phyloP scores from a whole-genome alignment of 2,113 vertebrate genomes.

The Solea senegalensis region DNA sequence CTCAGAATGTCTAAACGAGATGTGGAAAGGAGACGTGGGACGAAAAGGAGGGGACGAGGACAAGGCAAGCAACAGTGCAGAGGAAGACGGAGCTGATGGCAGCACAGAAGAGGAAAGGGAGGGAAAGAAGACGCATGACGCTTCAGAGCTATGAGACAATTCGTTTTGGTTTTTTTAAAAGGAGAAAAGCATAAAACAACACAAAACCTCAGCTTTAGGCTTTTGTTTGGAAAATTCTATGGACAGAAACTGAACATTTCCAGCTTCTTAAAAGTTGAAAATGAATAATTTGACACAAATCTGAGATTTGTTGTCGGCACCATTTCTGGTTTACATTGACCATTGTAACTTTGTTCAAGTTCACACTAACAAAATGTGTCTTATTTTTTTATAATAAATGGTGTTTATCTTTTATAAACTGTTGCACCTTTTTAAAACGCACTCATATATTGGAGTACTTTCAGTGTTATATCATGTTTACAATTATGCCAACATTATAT shows the following conservation, averaged over 20 bases:
- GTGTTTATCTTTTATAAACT: slow-evolving; percentile 7
- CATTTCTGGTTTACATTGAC: too few species aligned
- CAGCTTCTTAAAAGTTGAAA: too few species aligned
- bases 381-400: not conserved
- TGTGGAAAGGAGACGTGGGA: slow-evolving; percentile 82
- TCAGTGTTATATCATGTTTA: slow-evolving; percentile 21
- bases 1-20: slow-evolving; percentile 84
- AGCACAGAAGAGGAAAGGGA: not conserved
- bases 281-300: too few species aligned
- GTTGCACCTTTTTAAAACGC: slow-evolving; percentile 22
- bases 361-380: not conserved
- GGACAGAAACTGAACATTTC: not conserved
- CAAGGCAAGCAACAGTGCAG: not conserved
- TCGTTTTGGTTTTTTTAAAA: too few species aligned
- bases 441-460: not conserved
- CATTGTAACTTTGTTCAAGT: too few species aligned
- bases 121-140: slow-evolving; percentile 63
- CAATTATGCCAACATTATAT: not conserved
- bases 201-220: slow-evolving; percentile 17
- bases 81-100: not conserved
- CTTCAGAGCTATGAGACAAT: slow-evolving; percentile 80
- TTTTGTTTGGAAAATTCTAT: not conserved
- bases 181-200: slow-evolving; percentile 17
- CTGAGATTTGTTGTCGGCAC: too few species aligned
- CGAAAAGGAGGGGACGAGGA: slow-evolving; percentile 51